phyloP scores from a whole-genome alignment of 1,140 invertebrate genomes.

The Drosophila pruinosa region DNA sequence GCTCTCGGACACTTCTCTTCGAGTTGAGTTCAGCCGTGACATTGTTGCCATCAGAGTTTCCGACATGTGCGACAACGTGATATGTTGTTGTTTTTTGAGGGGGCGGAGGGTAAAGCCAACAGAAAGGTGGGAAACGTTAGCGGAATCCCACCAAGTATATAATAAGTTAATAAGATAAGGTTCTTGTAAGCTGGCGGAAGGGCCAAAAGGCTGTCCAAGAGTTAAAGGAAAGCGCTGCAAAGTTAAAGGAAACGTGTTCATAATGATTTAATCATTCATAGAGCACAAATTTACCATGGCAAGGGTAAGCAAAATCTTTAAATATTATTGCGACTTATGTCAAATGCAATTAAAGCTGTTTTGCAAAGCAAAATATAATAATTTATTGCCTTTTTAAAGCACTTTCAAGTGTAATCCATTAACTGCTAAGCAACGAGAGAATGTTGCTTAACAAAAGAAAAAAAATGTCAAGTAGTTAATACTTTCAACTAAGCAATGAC shows the following conservation, averaged over 20 bases:
- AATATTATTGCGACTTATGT: no score
- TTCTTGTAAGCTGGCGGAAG: not conserved
- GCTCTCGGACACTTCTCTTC: conserved; percentile 1
- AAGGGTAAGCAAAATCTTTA: no score
- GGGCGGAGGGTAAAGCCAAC: conserved; percentile 32
- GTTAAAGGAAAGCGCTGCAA: not conserved
- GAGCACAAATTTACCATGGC: no score
- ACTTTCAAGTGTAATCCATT: conserved; percentile 17
- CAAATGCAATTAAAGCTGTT: not conserved
- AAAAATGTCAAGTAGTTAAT: conserved; percentile 48
- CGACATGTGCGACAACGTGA: conserved; percentile 36
- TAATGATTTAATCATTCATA: no score
- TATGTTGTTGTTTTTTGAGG: conserved; percentile 3
- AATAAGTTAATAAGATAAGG: conserved; percentile 1
- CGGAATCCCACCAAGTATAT: conserved; percentile 34
- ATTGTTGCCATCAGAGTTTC: conserved; percentile 42
- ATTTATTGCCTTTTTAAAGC: no score
- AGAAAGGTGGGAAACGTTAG: conserved; percentile 62
- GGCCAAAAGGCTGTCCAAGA: not conserved
- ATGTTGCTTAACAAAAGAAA: conserved; percentile 2
- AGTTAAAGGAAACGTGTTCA: not conserved
- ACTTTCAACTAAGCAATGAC: conserved; percentile 67
- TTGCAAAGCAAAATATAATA: no score
- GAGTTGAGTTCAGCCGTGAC: conserved; percentile 40
- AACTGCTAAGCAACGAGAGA: not conserved